Evolutionary conservation across 2,888 invertebrate genomes (phyloP), one percentile per base, ranked within the genome.

Genomic region (Caprella mutica): DNA sequence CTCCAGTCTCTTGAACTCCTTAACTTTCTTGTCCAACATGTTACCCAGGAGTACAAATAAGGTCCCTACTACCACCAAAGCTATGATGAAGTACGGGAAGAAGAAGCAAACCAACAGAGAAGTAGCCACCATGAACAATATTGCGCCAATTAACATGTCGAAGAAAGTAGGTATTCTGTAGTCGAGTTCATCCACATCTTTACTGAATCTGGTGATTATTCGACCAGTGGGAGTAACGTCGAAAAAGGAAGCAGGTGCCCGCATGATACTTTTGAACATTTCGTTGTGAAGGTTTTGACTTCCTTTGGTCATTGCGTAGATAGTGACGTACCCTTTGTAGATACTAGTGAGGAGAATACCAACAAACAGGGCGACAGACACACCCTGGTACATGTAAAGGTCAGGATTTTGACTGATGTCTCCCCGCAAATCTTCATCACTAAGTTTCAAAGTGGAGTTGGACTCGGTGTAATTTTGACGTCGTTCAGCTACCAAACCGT

Each of bases 141-240:
- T 66, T 51, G 76, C 74, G 68, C 76, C 76, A 12, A 77, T 65
- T 55, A 77, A 74, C 56, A 76, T 73, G 67, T 78, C 78, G 43
- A 74, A 69, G 33, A 74, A 72, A 67, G 75, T 73, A 2, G 78
- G 78, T 48, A 79, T 70, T 23, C 74, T 70, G 9, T 73, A 73
- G 67, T 76, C 76, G 67, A 76, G 74, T 76, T 58, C 58, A 54
- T 65, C 65, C 39, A 65, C 35, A 30, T 65, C 65, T 35, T 59
- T 51, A 4, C 96, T 94, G 72, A 97, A 93, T 67, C 97, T 79
- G 72, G 98, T 98, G 33, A 97, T 74, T 54, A 97, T 89, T 21
- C 94, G 80, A 0, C 97, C 97, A 43, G 86, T 76, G 0, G 97
- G 90, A 3, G 92, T 90, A 1, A 82, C 74, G 72, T 97, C 94